A percentile compares a stretch with the other conserved stretches of the same genome.
These are phyloP conservation scores for Acanthurus lineatus DNA, from an alignment of 2,797 vertebrate species.

Conservation along the genomic window DNA sequence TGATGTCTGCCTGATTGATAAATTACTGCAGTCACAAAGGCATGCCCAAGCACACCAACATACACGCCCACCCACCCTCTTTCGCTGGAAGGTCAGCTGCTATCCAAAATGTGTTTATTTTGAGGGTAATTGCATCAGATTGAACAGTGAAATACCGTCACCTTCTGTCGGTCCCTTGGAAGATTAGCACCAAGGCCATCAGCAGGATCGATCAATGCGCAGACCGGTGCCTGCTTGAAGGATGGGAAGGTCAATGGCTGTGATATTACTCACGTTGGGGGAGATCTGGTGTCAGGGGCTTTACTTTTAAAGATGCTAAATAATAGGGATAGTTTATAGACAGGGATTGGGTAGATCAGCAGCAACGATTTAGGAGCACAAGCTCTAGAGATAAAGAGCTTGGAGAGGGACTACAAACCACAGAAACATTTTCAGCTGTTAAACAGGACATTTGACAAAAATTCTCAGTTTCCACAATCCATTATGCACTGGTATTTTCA, in stretches of 20 bases:
- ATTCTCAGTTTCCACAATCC: not conserved
- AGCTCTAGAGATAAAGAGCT: conserved; percentile 40
- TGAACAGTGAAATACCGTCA: conserved; percentile 77
- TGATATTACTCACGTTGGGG: conserved; percentile 58
- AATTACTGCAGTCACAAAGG: conserved; percentile 28
- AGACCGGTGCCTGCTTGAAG: conserved; percentile 59
- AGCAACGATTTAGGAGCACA: conserved; percentile 38
- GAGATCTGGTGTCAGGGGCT: conserved; percentile 65
- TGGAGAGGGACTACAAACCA: not conserved
- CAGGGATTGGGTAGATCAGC: conserved; percentile 59
- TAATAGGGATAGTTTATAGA: conserved; percentile 70
- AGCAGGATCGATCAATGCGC: conserved; percentile 72
- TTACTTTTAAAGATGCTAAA: conserved; percentile 77
- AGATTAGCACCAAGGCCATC: conserved; percentile 78
- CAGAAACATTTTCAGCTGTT: conserved; percentile 11
- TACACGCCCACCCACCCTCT: conserved; percentile 39
- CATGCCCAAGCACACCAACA: conserved; percentile 16
- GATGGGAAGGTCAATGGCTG: conserved; percentile 79
- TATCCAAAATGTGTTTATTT: conserved; percentile 76
- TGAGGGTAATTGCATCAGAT: conserved; percentile 78
- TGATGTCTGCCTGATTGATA: conserved; percentile 48
- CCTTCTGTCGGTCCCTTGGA: conserved; percentile 65
- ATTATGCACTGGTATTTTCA: conserved; percentile 32
- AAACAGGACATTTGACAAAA: conserved; percentile 12
- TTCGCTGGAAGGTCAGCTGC: conserved; percentile 68